Evolutionary conservation across 2,797 vertebrate genomes (phyloP).

Genomic region (Lacerta bilineata): DNA sequence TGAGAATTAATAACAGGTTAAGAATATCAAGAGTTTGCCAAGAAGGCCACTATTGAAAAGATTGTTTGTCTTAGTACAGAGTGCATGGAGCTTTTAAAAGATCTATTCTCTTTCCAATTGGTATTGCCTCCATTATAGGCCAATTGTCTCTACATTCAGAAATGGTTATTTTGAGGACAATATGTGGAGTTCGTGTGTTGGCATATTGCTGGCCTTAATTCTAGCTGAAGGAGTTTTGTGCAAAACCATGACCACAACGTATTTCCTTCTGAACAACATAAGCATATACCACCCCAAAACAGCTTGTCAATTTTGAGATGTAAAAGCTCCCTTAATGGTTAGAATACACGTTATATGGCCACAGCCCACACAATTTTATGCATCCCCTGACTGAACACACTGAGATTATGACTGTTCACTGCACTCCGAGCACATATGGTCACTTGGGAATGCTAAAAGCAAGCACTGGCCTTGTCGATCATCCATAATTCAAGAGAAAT

Average conservation of each 20-base stretch:
- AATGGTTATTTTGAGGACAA: not conserved
- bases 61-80: not conserved
- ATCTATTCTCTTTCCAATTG: not conserved
- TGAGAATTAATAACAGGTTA: not conserved
- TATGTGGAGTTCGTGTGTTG: rapidly evolving
- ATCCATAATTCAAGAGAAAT: constrained; percentile 93
- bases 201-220: constrained; percentile 32
- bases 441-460: constrained; percentile 89
- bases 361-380: constrained; percentile 66
- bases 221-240: not conserved
- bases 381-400: constrained; percentile 72
- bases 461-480: constrained; percentile 86
- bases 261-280: constrained; percentile 49
- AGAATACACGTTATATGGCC: constrained; percentile 66
- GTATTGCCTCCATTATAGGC: not conserved
- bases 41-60: not conserved
- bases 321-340: constrained; percentile 45
- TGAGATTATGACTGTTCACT: constrained; percentile 84
- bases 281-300: constrained; percentile 45
- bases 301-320: constrained; percentile 36
- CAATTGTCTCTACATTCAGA: constrained; percentile 32
- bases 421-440: constrained; percentile 65
- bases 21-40: not conserved
- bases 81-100: not conserved
- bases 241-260: constrained; percentile 49